Evolutionary conservation across 2,888 invertebrate genomes (phyloP).

Genomic region (Eristalis tenax): DNA sequence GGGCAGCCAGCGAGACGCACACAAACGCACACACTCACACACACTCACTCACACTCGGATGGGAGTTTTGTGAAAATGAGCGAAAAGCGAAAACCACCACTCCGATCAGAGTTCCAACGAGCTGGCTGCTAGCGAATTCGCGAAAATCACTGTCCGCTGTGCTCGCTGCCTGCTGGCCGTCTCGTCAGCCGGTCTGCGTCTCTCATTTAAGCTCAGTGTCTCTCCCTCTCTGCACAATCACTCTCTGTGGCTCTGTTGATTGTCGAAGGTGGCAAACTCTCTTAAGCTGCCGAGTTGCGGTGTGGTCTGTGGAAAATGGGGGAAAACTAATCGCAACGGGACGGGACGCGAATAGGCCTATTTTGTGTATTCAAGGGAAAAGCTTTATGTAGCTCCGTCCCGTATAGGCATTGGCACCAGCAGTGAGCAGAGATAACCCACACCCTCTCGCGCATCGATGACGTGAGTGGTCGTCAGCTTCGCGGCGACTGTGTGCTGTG

Average conservation of each 20-base stretch:
- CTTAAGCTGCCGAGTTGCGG: conserved; percentile 28
- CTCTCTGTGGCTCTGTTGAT: neutral
- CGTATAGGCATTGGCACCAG: too few relatives aligned
- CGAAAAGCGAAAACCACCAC: conserved; percentile 59
- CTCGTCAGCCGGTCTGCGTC: too few relatives aligned
- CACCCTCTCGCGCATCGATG: neutral
- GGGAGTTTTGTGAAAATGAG: conserved; percentile 63
- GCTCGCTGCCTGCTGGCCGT: neutral
- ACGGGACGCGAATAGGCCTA: conserved; percentile 1
- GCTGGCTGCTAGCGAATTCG: conserved; percentile 8
- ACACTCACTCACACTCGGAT: conserved; percentile 12
- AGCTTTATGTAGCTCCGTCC: conserved; percentile 27
- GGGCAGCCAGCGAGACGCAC: conserved; percentile 23
- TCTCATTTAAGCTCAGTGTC: neutral
- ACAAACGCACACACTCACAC: conserved; percentile 33
- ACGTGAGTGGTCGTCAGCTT: neutral
- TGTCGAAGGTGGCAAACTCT: conserved; percentile 7
- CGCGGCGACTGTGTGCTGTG: neutral
- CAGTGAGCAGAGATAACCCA: neutral
- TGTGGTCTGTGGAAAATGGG: conserved; percentile 36
- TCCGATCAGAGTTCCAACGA: neutral
- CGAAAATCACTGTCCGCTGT: conserved; percentile 52
- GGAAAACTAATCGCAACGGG: conserved; percentile 38
- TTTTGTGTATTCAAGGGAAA: conserved; percentile 39
- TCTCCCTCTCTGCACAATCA: neutral